Conservation (phyloP, 2,888 invertebrate species). For the Campoletis raptor region DNA sequence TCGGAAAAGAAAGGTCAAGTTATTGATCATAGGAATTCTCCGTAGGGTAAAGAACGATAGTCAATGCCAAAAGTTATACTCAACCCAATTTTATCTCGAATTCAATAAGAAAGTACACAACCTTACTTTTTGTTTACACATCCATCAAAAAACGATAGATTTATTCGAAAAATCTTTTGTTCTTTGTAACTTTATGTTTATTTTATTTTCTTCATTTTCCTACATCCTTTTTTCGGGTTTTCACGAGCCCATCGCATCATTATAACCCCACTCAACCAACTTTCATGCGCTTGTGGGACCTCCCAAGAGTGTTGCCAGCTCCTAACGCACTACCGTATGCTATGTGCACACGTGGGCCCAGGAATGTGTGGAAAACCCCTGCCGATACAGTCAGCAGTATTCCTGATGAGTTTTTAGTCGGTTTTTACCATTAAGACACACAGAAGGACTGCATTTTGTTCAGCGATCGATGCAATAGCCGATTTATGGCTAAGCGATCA, state of each 20-base stretch:
- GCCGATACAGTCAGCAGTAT: neutral
- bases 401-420: neutral
- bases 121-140: neutral
- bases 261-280: too few relatives aligned
- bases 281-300: neutral
- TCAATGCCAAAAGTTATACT: conserved; percentile 26
- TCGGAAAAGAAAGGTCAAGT: neutral
- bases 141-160: neutral
- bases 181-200: neutral
- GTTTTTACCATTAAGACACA: neutral
- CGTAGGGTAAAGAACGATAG: conserved; percentile 35
- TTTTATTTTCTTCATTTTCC: neutral
- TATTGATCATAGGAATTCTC: conserved; percentile 15
- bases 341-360: neutral
- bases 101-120: neutral
- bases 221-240: neutral
- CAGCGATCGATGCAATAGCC: too few relatives aligned
- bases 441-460: neutral
- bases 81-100: neutral
- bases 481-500: neutral
- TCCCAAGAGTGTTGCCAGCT: neutral
- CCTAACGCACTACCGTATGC: neutral
- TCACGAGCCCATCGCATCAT: neutral
- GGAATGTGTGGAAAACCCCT: neutral
- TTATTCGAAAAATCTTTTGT: neutral